Base-by-base conservation (phyloP, 1,140 invertebrate species). In the Drosophila mayri region DNA sequence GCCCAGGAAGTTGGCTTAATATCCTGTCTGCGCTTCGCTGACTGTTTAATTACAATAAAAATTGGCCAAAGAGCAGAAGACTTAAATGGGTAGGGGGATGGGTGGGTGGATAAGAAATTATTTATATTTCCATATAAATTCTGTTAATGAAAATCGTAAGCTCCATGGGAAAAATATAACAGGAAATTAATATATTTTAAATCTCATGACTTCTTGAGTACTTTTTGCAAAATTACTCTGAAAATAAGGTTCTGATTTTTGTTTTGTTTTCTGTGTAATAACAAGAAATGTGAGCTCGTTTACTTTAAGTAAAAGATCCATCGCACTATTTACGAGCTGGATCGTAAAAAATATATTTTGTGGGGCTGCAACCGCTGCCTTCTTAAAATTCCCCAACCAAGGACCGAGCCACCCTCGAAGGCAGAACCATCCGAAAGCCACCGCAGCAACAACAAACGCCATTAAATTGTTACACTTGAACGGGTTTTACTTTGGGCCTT, bases 401-500 rank as follows among this genome's bases (percentile, higher is more conserved):
- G 37, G 35, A 12, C 38, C 12, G 1, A 47, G 32, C 37, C 43
- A 46, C 40, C 72, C 57, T 52, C 32, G 18, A 38, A 16, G n/a
- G 18, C 49, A 49, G 35, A 37, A 37, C 62, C 49, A 58, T 22
- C 16, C 22, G 7, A 11, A 22, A 43, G 61, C 44, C 46, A 32
- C 47, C 47, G 60, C 67, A 71, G 66, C 76, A 80, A 79, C 75
- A 87, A 82, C 64, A 86, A 88, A 38, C 78, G 87, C 87, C 88
- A 91, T 91, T 91, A 91, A 91, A 91, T 87, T 91, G 83, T 91
- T 91, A 91, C 87, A 91, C 87, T 91, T 84, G 87, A 91, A 84
- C 86, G 87, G 88, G 77, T 91, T 83, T 91, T 81, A 82, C 82
- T 91, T 91, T 91, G 74, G 81, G 85, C 84, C 77, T 73, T 76